Percentiles rank a stretch among this genome's conserved stretches.
Conservation (phyloP, 2,888 invertebrate genomes). For the Yponomeuta plumbellus region DNA sequence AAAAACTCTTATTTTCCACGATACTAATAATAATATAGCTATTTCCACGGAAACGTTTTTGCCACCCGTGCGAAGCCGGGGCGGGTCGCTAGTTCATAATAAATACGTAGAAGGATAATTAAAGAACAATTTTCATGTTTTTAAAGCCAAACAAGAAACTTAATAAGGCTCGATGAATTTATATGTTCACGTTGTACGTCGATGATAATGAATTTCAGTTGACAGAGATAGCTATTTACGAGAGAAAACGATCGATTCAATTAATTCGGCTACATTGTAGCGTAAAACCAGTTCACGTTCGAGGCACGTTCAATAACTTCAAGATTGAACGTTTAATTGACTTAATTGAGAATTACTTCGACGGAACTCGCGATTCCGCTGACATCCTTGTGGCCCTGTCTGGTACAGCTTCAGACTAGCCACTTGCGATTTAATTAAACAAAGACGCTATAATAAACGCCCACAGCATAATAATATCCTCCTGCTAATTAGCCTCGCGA, state of each 20-base stretch:
- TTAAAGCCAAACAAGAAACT: neutral
- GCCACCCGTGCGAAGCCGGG: too few relatives aligned
- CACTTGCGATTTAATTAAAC: slow-evolving; percentile 2
- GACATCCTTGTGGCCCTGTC: neutral
- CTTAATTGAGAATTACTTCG: neutral
- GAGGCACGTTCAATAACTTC: neutral
- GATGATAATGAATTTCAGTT: neutral
- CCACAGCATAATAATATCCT: neutral
- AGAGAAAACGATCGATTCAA: neutral
- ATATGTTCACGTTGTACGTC: neutral
- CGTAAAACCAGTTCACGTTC: neutral
- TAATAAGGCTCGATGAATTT: neutral
- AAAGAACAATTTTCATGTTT: neutral
- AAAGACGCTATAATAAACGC: slow-evolving; percentile 1
- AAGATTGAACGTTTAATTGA: neutral
- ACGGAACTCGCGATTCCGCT: neutral
- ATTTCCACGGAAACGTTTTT: too few relatives aligned
- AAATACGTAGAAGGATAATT: too few relatives aligned
- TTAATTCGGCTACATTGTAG: neutral
- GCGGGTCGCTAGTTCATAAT: too few relatives aligned
- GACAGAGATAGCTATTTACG: neutral
- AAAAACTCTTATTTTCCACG: too few relatives aligned
- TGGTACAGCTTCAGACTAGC: neutral
- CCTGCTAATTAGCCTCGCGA: neutral
- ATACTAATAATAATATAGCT: too few relatives aligned